Conservation (phyloP, 2,797 vertebrate species). For the Sebastes jordani region DNA sequence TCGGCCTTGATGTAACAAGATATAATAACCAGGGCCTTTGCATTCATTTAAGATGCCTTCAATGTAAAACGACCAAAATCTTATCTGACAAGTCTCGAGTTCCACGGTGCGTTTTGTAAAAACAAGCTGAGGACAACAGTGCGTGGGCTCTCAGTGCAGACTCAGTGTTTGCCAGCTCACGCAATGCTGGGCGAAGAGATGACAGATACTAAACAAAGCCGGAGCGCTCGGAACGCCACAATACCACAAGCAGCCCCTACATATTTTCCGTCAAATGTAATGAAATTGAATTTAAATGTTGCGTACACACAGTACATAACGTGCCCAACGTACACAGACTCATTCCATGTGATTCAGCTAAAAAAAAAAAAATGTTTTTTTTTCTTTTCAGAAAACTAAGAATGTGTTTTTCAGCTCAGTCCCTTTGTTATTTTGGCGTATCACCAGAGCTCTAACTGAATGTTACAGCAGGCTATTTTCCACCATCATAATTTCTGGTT, state of each 20-base stretch:
- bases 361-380: background rate
- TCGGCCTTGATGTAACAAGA: background rate
- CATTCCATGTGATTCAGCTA: background rate
- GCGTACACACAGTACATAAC: background rate
- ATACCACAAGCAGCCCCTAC: constrained; percentile 41
- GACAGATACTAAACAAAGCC: constrained; percentile 55
- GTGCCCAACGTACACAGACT: background rate
- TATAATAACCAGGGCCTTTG: background rate
- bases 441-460: constrained; percentile 1
- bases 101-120: constrained; percentile 18
- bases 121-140: constrained; percentile 41
- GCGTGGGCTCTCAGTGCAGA: background rate
- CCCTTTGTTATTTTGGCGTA: background rate
- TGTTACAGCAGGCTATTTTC: constrained; percentile 22
- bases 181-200: constrained; percentile 22
- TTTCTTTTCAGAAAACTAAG: background rate
- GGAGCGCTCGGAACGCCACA: constrained; percentile 41
- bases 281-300: constrained; percentile 40
- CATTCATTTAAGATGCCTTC: constrained; percentile 3
- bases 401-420: constrained; percentile 1
- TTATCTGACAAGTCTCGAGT: constrained; percentile 10
- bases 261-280: constrained; percentile 66
- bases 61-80: background rate
- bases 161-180: constrained; percentile 38
- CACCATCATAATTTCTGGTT: constrained; percentile 26